These are phyloP conservation scores for Carassius gibelio DNA, from an alignment of 2,113 vertebrate species.

Conservation along the genomic window DNA sequence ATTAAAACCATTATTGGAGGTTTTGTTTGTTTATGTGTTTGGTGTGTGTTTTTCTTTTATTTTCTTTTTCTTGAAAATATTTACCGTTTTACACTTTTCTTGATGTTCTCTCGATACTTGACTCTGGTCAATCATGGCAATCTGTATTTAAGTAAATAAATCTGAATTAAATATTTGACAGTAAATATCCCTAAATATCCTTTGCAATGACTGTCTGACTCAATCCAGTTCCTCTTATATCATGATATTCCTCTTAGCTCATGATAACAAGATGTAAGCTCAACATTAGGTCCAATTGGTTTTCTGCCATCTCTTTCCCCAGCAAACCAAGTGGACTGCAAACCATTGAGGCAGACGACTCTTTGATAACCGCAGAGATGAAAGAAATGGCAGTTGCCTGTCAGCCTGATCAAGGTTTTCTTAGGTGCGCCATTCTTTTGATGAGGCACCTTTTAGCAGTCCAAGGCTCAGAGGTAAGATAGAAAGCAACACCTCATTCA, in stretches of 20 bases:
- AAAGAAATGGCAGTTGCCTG: slow-evolving; percentile 32
- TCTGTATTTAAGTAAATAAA: no score
- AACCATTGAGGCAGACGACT: slow-evolving; percentile 14
- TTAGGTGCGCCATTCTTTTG: slow-evolving; percentile 35
- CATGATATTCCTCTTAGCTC: background rate
- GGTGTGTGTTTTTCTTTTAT: no score
- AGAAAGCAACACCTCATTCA: slow-evolving; percentile 1
- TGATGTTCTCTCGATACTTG: no score
- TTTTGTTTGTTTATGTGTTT: no score
- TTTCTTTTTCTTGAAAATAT: no score
- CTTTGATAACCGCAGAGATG: slow-evolving; percentile 49
- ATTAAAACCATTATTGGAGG: background rate
- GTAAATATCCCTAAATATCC: background rate
- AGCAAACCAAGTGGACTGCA: background rate
- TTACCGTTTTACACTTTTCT: no score
- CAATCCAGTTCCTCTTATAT: background rate
- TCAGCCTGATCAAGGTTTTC: slow-evolving; percentile 42
- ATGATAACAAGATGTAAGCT: background rate
- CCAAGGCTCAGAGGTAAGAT: slow-evolving; percentile 29
- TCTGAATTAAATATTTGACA: background rate
- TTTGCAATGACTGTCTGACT: no score
- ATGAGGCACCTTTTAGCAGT: slow-evolving; percentile 36
- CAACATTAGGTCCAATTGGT: background rate
- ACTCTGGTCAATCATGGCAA: no score
- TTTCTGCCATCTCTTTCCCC: background rate